Base-by-base conservation (phyloP, 1,140 invertebrate species). In the Lysiphlebus fabarum region DNA sequence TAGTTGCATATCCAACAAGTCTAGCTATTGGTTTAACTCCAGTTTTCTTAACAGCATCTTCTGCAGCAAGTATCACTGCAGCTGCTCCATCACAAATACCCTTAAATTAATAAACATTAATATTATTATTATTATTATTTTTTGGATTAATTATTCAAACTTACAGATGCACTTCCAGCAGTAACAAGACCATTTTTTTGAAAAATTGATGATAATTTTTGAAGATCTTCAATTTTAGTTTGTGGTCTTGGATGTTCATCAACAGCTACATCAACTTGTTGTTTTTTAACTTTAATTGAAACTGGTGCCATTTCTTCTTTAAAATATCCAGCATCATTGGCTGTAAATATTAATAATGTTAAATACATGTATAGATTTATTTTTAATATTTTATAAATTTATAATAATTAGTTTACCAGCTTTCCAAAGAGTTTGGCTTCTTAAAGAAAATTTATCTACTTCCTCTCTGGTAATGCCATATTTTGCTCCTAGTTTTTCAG, bases 21-120 rank as follows among this genome's bases (percentile, higher is more conserved):
- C 91, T 82, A 7, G 90, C 91, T 11, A 94, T 71, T 1, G 92
- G 89, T 66, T 82, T 91, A 0, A 99, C 78, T 58, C 87, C 87
- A 71, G 96, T 82, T 64, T 90, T 75, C 67, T 90, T 90, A 0
- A 93, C 79, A 36, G 93, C 93, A 67, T 90, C 90, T 80, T 98
- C 96, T 68, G 87, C 93, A 9, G 95, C 95, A 49, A 99, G 69
- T 40, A 99, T 82, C 5, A 99, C 79, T 57, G 92, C 90, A 40
- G 88, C 93, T 34, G 96, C 96, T 36, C 97, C 97, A 82, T 99
- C 97, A 78, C 92, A 95, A 51, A 99, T 88, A 62, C 97, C 97
- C 90, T 92, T 67, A 53, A 64, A 66, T 64, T 53, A 51, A 63
- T 38, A 6, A 53, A 45, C 1, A 7, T 36, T 26, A 6, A 49